Conservation (phyloP, 1,140 invertebrate genomes). For the Heliconius hewitsoni region DNA sequence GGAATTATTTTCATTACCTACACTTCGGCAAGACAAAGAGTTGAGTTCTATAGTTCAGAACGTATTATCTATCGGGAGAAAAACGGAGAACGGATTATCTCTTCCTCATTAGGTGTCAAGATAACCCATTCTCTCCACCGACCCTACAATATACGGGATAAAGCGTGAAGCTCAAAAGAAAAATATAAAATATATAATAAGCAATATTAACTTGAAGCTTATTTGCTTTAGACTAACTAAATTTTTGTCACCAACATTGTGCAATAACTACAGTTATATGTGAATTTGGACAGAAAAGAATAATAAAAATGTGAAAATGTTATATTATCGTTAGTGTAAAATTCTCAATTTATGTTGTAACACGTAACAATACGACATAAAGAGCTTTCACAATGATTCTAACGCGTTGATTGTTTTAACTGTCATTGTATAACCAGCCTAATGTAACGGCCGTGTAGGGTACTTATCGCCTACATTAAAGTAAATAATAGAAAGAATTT, state of each 20-base stretch:
- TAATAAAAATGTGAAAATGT: conserved; percentile 38
- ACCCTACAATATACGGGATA: not conserved
- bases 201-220: not conserved
- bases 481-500: not conserved
- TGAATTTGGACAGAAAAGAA: conserved; percentile 27
- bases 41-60: too few species aligned
- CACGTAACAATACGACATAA: conserved; percentile 28
- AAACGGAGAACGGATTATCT: too few species aligned
- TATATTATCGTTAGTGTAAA: conserved; percentile 29
- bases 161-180: not conserved
- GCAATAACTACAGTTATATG: conserved; percentile 17
- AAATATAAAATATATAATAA: not conserved
- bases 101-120: too few species aligned
- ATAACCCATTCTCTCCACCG: too few species aligned
- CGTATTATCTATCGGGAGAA: too few species aligned
- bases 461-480: conserved; percentile 3
- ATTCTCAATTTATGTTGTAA: conserved; percentile 31
- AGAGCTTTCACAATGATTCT: conserved; percentile 33
- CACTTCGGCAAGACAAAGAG: too few species aligned
- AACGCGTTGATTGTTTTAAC: conserved; percentile 20
- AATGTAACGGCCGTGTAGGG: not conserved
- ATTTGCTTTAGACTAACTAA: not conserved
- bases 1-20: too few species aligned
- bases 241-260: conserved; percentile 16
- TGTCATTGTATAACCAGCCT: conserved; percentile 21